Base-by-base conservation (phyloP, 2,113 vertebrate genomes). In the Mesembrinibis cayennensis region DNA sequence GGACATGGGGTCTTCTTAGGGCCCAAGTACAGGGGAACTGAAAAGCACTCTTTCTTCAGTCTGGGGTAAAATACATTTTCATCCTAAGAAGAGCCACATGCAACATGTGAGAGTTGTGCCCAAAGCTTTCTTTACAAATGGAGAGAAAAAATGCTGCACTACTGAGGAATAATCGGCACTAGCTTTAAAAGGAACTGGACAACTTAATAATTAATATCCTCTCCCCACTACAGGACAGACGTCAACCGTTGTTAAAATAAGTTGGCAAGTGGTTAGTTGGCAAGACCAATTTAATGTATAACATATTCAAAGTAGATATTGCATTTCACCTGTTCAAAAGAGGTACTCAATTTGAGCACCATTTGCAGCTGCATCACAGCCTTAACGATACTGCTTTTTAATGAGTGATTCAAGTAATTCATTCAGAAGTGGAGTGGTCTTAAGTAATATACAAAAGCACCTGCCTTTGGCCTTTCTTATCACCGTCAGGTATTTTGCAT, bases 101-200 rank as follows among this genome's bases (percentile, higher is more conserved):
- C 94, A 96, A 97, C 71, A 94, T 65, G 93, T 97, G 93, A 97
- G 82, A 95, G 77, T 96, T 98, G 97, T 98, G 94, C 96, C 97
- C 96, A 96, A 95, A 97, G 91, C 70, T 97, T 91, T 97, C 84
- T 94, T 97, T 95, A 96, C 18, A 34, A 95, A 96, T 82, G 70
- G 90, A 96, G 87, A 96, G 96, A 93, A 97, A 92, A 92, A 96
- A 74, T 16, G 36, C 95, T 97, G 81, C 40, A 21, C 93, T 97
- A 92, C 59, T n/a, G 50, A 96, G 93, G 53, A 79, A 79, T 94
- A 81, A 84, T 85, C 11, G 25, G 70, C 50, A 56, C 55, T 94
- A 44, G 66, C 62, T 93, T 91, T 96, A 63, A 79, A 82, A 71
- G 21, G 42, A 78, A 73, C 16, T 56, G 76, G 89, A 40, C 25